phyloP scores from a whole-genome alignment of 1,140 invertebrate species.

The Oncopeltus fasciatus region DNA sequence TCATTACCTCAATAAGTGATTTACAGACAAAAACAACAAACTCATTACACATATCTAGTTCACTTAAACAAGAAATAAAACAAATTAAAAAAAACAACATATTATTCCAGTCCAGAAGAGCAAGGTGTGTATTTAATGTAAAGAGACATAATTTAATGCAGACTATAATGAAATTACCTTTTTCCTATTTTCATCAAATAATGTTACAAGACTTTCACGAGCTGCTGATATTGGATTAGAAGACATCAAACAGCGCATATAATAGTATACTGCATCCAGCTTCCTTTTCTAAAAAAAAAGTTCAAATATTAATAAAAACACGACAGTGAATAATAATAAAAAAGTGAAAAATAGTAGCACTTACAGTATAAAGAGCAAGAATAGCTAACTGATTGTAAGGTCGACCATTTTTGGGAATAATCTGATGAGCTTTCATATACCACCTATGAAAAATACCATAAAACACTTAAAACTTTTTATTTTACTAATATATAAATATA shows the following conservation, averaged over 20 bases:
- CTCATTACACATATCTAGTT: no score
- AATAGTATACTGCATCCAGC: constrained; percentile 93
- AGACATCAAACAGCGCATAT: constrained; percentile 85
- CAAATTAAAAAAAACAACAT: neutral
- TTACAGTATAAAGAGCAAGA: constrained; percentile 75
- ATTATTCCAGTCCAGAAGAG: neutral
- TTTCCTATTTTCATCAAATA: constrained; percentile 88
- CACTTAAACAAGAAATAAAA: neutral
- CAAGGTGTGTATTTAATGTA: neutral
- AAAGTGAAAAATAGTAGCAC: no score
- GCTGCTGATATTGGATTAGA: constrained; percentile 85
- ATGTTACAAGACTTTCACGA: constrained; percentile 66
- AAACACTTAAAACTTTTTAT: no score
- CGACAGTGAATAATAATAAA: neutral
- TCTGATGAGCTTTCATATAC: constrained; percentile 84
- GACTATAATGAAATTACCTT: constrained; percentile 46
- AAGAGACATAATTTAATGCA: neutral
- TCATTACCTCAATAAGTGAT: no score
- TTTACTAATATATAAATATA: no score
- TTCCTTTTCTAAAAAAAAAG: constrained; percentile 64
- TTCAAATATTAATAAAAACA: neutral
- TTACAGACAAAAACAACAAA: no score
- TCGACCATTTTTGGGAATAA: constrained; percentile 86
- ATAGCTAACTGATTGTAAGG: constrained; percentile 92
- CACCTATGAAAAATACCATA: constrained; percentile 38